Evolutionary conservation across 2,888 invertebrate species (phyloP), one percentile per base, ranked within the genome.

Genomic region (Hypolimnas misippus): DNA sequence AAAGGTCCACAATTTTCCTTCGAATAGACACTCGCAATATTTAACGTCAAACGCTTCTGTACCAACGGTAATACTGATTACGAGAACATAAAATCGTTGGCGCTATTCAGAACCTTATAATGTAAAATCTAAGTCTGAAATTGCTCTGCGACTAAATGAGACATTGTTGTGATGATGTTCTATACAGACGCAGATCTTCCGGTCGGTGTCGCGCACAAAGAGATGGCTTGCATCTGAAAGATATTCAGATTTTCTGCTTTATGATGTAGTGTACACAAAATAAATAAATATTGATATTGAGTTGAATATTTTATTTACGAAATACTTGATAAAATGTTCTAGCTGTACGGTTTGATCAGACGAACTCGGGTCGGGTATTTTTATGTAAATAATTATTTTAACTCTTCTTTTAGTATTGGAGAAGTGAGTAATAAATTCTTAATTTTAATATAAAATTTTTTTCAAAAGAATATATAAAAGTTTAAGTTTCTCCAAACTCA

Each of bases 241-340:
- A 46, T 46, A 46, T 46, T 21, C 21, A 46, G 21, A 46, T 46
- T 46, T 46, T 46, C 44, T 12, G 44, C 44, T 21, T 46, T 46
- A 46, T 46, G 44, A 46, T 12, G n/a, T 46, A 46, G n/a, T 42
- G 19, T 42, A 19, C 10, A 17, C 17, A n/a, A n/a, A n/a, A n/a
- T 42, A 10, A 42, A 19, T 40, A 14, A 42, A 42, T 42, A 3
- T 7, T 0, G 44, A 19, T 19, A 19, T 44, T 19, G 3, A 1
- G 10, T 21, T 44, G 4, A 3, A 4, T 19, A 21, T 3, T 42
- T 12, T 21, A 12, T n/a, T 12, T 38, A 25, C 25, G 2, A 25
- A 25, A 25, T 25, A 25, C 2, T 25, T 25, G n/a, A 25, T 25
- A 25, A 3, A 3, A 3, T 5, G 3, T 25, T 25, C 25, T 25